Conservation (phyloP, 2,113 vertebrate genomes). For the Chloebia gouldiae region DNA sequence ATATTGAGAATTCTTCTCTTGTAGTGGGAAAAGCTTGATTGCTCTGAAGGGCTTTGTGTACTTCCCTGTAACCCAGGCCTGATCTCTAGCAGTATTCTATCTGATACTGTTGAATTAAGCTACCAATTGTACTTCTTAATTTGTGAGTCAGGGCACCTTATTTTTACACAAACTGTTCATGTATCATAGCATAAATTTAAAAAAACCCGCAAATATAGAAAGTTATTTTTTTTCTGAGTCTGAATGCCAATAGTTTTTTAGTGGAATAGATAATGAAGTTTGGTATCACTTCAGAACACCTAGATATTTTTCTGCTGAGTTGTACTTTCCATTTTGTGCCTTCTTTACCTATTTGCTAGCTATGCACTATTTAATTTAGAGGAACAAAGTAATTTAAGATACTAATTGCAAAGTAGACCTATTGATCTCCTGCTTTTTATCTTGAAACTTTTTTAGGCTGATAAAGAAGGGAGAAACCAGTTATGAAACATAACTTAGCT, state of each 20-base stretch:
- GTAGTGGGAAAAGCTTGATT: neutral
- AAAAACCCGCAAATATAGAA: neutral
- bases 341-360: neutral
- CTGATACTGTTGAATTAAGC: neutral
- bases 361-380: neutral
- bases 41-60: neutral
- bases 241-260: neutral
- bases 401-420: neutral
- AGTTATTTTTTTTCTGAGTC: neutral
- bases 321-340: neutral
- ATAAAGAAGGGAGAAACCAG: too few relatives aligned
- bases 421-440: neutral
- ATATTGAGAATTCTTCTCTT: neutral
- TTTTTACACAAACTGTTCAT: neutral
- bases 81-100: neutral
- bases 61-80: neutral
- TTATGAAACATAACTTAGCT: neutral
- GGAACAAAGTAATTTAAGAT: neutral
- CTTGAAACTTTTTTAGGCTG: neutral
- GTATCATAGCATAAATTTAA: neutral
- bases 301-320: neutral
- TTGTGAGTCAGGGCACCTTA: neutral
- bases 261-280: neutral
- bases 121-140: neutral
- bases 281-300: neutral